These are phyloP conservation scores for Thereva unica DNA, from an alignment of 2,888 invertebrate genomes.

Conservation along the genomic window DNA sequence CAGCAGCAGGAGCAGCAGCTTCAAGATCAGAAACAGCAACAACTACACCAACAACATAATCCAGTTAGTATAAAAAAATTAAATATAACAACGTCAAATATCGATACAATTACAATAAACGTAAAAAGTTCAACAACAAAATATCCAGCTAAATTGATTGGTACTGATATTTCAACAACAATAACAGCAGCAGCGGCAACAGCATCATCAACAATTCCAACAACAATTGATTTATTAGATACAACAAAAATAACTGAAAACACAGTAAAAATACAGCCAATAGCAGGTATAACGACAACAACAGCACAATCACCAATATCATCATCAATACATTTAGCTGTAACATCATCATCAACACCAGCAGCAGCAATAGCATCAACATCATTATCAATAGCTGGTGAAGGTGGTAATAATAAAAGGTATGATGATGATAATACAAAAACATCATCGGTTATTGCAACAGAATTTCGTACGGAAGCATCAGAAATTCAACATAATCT, in stretches of 20 bases:
- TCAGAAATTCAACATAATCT: conserved; percentile 33
- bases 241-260: too few relatives aligned
- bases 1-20: not conserved
- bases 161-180: not conserved
- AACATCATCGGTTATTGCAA: not conserved
- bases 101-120: conserved; percentile 26
- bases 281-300: not conserved
- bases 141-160: not conserved
- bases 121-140: conserved; percentile 27
- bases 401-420: not conserved
- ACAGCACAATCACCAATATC: not conserved
- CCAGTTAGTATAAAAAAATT: conserved; percentile 16
- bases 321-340: not conserved
- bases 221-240: not conserved
- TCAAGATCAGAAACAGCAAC: conserved; percentile 1
- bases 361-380: not conserved
- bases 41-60: conserved; percentile 9
- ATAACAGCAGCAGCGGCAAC: not conserved
- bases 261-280: too few relatives aligned
- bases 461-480: not conserved
- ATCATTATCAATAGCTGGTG: not conserved
- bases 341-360: not conserved
- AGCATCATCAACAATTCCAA: not conserved
- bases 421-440: conserved; percentile 3
- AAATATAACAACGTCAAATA: conserved; percentile 17